Conservation (phyloP, 2,113 vertebrate species). For the Prionailurus viverrinus region DNA sequence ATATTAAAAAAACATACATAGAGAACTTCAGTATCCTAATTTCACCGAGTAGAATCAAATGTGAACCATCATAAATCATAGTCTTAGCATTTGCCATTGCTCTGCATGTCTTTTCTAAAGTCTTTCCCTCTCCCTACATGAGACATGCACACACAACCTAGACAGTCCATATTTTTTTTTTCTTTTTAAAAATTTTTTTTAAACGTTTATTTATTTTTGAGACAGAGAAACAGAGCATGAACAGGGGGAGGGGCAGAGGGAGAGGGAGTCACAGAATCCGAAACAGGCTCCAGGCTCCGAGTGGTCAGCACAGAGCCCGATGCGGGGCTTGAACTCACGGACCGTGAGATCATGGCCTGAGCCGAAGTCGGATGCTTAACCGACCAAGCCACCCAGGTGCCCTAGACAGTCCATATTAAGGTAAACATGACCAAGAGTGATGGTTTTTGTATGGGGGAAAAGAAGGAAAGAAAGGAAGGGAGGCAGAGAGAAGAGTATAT, state of each 20-base stretch:
- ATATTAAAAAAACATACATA: slow-evolving; percentile 6
- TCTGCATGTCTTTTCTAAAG: background rate
- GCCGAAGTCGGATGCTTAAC: no score
- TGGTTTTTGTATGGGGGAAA: background rate
- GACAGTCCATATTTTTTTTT: no score
- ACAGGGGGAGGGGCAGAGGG: no score
- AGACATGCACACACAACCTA: background rate
- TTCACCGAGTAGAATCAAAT: slow-evolving; percentile 46
- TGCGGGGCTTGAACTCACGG: no score
- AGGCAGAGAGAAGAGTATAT: background rate
- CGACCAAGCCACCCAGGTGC: no score
- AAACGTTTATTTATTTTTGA: no score
- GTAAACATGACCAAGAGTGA: background rate
- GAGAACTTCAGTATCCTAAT: background rate
- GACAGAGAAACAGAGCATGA: no score
- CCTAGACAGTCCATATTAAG: background rate
- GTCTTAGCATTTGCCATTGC: background rate
- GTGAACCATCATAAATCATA: slow-evolving; percentile 53
- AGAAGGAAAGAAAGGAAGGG: background rate
- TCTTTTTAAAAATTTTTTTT: no score
- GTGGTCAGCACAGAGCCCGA: no score
- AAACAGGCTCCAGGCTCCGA: no score
- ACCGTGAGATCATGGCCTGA: no score
- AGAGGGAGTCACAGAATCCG: no score
- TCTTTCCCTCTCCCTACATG: background rate